Evolutionary conservation across 2,888 invertebrate genomes (phyloP).

Genomic region (Formica aserva): DNA sequence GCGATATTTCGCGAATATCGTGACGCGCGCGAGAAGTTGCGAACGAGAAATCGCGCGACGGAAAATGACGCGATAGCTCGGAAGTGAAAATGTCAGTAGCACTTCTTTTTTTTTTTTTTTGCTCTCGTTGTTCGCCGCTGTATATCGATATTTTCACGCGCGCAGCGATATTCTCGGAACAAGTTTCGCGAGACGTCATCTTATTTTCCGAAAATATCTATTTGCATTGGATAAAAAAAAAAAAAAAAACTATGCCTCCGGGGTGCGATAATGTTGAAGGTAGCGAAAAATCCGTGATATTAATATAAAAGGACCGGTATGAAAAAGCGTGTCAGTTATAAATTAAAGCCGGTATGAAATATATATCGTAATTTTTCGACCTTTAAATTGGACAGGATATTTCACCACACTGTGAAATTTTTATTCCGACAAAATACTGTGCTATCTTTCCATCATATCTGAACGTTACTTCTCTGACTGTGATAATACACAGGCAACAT

Average conservation of each 20-base stretch:
- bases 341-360: constrained; percentile 15
- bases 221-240: constrained; percentile 8
- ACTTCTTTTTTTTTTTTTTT: neutral
- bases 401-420: constrained; percentile 1
- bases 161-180: constrained; percentile 9
- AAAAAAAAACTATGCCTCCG: constrained; percentile 8
- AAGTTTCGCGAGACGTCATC: constrained; percentile 23
- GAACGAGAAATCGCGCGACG: constrained; percentile 14
- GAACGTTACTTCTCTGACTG: neutral
- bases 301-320: constrained; percentile 2
- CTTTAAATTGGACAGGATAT: constrained; percentile 10
- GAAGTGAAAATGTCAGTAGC: constrained; percentile 29
- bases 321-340: neutral
- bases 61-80: constrained; percentile 36
- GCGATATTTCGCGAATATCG: constrained; percentile 28
- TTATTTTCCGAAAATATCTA: constrained; percentile 45
- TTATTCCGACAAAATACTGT: constrained; percentile 6
- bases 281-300: neutral
- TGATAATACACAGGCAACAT: constrained; percentile 9
- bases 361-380: constrained; percentile 15
- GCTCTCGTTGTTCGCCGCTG: neutral
- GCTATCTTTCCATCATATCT: constrained; percentile 13
- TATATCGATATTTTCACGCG: constrained; percentile 28
- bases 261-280: constrained; percentile 1
- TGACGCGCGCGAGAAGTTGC: constrained; percentile 7